Evolutionary conservation across 2,888 invertebrate species (phyloP).

Genomic region (Chaitophorus viminalis): DNA sequence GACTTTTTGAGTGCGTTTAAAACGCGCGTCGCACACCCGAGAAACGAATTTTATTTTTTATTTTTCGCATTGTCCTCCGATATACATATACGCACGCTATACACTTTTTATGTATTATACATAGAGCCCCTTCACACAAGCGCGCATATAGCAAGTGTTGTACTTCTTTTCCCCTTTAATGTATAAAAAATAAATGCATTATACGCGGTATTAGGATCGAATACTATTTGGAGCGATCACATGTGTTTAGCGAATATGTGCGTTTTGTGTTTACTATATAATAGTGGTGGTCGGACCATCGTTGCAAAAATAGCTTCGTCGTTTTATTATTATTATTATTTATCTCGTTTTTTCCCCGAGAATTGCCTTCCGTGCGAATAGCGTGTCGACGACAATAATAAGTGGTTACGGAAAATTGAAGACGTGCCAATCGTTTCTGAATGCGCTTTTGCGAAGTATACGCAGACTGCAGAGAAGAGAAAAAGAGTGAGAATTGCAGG

Average conservation of each 20-base stretch:
- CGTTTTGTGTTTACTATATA: no score
- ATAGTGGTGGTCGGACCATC: neutral
- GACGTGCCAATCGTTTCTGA: conserved; percentile 54
- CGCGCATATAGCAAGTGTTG: neutral
- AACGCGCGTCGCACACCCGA: neutral
- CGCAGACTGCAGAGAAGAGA: neutral
- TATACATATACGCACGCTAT: neutral
- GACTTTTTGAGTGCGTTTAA: neutral
- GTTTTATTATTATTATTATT: neutral
- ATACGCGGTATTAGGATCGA: neutral
- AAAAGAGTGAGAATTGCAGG: neutral
- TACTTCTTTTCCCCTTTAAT: conserved; percentile 5
- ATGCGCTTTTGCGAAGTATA: neutral
- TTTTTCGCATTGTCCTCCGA: neutral
- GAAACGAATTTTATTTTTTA: conserved; percentile 11
- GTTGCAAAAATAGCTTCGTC: neutral
- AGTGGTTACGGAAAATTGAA: conserved; percentile 57
- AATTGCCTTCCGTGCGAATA: neutral
- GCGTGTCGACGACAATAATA: conserved; percentile 37
- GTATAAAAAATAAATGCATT: neutral
- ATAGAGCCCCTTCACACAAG: neutral
- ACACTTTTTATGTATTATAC: neutral
- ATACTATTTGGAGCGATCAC: neutral
- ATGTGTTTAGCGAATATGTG: neutral
- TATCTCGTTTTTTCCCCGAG: neutral